Evolutionary conservation across 2,797 vertebrate species (phyloP), one percentile per base, ranked within the genome.

Genomic region (Amniataba percoides): DNA sequence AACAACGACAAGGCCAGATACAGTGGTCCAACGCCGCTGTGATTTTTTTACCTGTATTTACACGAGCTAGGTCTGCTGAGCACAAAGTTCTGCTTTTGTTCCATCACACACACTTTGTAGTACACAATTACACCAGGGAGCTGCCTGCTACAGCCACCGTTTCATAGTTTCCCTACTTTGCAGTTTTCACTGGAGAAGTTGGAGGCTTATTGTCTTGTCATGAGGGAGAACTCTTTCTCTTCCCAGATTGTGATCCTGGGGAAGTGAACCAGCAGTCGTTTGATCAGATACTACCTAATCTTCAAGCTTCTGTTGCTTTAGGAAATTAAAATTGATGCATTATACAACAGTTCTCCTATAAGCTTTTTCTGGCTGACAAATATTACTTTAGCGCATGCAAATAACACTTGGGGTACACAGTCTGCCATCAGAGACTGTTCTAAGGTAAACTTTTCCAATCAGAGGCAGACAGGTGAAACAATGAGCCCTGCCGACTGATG

Each of bases 1-100:
- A 83, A 90, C 87, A 90, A 84, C 48, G 62, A 61, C 71, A 69
- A 82, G 51, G 77, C 68, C 74, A 81, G 61, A 83, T 66, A 65
- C 46, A 58, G 68, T 5, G 23, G 25, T 63, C 42, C 55, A 62
- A 42, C 23, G 12, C 45, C 19, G 46, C 49, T 61, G 45, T 42
- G 51, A 34, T 69, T 61, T 66, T 49, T 62, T 61, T 36, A 77
- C 40, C n/a, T 78, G 49, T 57, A 64, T 78, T 82, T 78, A 81
- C 39, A 68, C 56, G 3, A 40, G 31, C 23, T 56, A 25, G 75
- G 59, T 85, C 53, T 76, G 59, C 80, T 75, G 69, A 78, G 75
- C 59, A 73, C 58, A 81, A 67, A 59, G 39, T 48, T 78, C 34
- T 21, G 10, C 46, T 27, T 34, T 49, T 62, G 55, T 27, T 40